These are phyloP conservation scores for Rousettus leschenaultii DNA, from an alignment of 2,113 vertebrate species.

Conservation along the genomic window DNA sequence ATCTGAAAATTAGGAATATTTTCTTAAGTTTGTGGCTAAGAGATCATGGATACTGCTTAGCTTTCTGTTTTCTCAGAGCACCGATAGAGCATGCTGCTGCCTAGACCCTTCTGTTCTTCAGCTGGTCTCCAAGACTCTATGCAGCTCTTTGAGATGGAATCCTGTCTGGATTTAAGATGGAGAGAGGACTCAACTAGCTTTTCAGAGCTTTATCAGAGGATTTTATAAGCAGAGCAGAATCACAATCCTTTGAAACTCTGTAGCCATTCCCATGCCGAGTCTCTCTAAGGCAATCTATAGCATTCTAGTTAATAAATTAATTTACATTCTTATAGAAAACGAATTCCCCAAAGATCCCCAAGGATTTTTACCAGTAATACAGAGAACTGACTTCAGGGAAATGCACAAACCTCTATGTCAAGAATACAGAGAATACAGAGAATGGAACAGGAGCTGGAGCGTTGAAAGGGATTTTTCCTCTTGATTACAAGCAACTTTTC, in stretches of 20 bases:
- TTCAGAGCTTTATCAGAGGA: background rate
- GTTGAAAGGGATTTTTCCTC: background rate
- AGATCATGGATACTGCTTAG: too few species aligned
- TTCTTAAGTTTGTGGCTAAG: background rate
- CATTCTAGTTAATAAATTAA: conserved; percentile 78
- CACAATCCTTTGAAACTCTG: conserved; percentile 22
- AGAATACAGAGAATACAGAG: background rate
- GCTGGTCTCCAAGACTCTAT: background rate
- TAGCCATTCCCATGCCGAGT: conserved; percentile 12
- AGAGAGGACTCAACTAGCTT: background rate
- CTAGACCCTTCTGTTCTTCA: background rate
- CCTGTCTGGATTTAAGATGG: background rate
- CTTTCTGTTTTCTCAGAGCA: background rate
- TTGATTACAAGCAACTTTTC: background rate
- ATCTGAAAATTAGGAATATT: background rate
- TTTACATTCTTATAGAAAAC: conserved; percentile 76
- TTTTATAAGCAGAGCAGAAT: background rate
- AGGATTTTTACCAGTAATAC: conserved; percentile 53
- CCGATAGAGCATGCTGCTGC: background rate
- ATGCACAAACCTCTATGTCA: conserved; percentile 19
- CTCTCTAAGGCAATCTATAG: conserved; percentile 70
- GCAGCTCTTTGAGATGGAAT: conserved; percentile 5
- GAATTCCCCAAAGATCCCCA: conserved; percentile 52
- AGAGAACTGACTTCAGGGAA: conserved; percentile 36
- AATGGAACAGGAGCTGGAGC: background rate